Evolutionary conservation across 2,888 invertebrate genomes (phyloP).

Genomic region (Parascotia fuliginaria): DNA sequence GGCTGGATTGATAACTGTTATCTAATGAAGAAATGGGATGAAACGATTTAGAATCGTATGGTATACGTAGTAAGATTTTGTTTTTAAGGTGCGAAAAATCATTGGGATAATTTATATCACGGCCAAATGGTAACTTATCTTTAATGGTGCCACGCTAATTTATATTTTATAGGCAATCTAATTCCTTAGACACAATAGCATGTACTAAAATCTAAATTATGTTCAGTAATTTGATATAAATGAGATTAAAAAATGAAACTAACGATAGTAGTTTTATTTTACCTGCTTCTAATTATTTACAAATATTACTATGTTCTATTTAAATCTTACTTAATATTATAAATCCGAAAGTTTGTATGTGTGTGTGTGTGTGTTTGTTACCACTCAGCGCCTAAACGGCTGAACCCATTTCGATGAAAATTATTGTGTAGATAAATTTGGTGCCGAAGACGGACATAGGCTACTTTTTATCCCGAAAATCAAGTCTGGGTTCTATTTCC

Average conservation of each 20-base stretch:
- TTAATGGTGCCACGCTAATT: conserved; percentile 76
- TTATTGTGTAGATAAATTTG: too few species aligned
- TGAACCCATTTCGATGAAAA: too few species aligned
- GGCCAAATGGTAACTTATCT: conserved; percentile 61
- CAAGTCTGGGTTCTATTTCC: too few species aligned
- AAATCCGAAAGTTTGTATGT: too few species aligned
- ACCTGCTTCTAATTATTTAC: background rate
- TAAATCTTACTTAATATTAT: too few species aligned
- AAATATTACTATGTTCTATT: too few species aligned
- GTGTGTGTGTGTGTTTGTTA: too few species aligned
- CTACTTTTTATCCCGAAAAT: too few species aligned
- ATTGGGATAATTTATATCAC: conserved; percentile 65
- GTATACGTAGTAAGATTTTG: conserved; percentile 58
- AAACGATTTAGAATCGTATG: conserved; percentile 76
- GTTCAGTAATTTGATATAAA: conserved; percentile 83
- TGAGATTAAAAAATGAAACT: conserved; percentile 78
- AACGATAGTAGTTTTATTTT: conserved; percentile 44
- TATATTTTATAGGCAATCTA: conserved; percentile 76
- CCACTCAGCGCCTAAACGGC: too few species aligned
- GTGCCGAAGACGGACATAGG: too few species aligned
- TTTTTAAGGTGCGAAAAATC: conserved; percentile 60
- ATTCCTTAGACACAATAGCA: conserved; percentile 70
- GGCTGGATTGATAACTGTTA: conserved; percentile 57
- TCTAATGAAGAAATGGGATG: conserved; percentile 54
- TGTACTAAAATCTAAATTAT: conserved; percentile 76